A percentile compares a stretch with the other conserved stretches of the same genome.
These are phyloP conservation scores for Pterostichus madidus DNA, from an alignment of 2,888 invertebrate genomes.

Conservation along the genomic window DNA sequence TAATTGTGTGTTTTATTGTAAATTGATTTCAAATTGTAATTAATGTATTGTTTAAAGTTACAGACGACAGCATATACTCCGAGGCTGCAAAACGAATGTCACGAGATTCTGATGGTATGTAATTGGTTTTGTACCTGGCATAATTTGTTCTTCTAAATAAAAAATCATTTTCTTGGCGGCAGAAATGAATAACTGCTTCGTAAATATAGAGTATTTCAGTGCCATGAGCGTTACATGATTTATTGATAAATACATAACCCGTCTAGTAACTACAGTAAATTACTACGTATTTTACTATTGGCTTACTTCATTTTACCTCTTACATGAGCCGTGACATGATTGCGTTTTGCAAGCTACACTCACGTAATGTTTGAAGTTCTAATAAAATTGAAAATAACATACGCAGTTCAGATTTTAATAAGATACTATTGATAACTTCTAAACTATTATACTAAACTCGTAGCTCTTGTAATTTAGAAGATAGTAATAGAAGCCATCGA, in stretches of 20 bases:
- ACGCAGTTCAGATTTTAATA: too few species aligned
- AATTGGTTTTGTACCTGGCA: neutral
- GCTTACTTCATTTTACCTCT: too few species aligned
- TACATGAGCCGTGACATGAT: too few species aligned
- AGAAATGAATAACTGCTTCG: neutral
- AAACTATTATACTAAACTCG: slow-evolving; percentile 63
- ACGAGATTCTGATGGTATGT: slow-evolving; percentile 77
- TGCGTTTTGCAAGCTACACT: too few species aligned
- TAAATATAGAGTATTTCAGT: neutral
- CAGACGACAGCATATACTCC: slow-evolving; percentile 77
- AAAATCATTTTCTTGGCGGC: neutral
- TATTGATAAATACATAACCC: too few species aligned
- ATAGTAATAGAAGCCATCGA: too few species aligned
- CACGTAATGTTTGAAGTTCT: too few species aligned
- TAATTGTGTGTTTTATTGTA: neutral
- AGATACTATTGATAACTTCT: too few species aligned
- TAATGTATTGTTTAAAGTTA: slow-evolving; percentile 74
- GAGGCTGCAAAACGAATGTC: slow-evolving; percentile 77
- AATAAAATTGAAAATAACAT: too few species aligned
- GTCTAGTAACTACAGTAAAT: too few species aligned
- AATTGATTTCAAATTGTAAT: slow-evolving; percentile 5
- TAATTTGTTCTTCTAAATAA: neutral
- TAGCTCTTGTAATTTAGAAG: neutral
- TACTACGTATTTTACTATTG: too few species aligned
- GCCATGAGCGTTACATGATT: too few species aligned